Conservation (phyloP, 1,140 invertebrate species). For the Zaprionus camerounensis region DNA sequence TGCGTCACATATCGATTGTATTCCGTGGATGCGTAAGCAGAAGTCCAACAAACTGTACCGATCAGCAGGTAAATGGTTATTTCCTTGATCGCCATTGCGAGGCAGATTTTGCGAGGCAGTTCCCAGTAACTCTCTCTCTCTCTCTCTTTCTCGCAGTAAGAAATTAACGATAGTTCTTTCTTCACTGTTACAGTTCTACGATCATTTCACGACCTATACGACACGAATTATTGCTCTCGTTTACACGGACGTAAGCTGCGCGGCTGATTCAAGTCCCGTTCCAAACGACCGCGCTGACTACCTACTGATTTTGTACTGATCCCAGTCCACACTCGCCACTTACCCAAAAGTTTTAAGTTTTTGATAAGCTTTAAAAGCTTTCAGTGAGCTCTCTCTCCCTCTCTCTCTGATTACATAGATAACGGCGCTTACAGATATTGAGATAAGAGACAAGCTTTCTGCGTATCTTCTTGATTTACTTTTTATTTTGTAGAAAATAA, state of each 20-base stretch:
- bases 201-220: conserved; percentile 2
- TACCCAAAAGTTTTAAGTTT: conserved; percentile 31
- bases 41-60: conserved; percentile 3
- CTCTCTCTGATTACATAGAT: not conserved
- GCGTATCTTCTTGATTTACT: conserved; percentile 43
- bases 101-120: conserved; percentile 1
- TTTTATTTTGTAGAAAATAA: conserved; percentile 61
- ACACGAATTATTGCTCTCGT: not conserved
- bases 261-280: conserved; percentile 41
- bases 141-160: not conserved
- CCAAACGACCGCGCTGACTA: conserved; percentile 53
- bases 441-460: conserved; percentile 4
- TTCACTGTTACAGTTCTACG: not conserved
- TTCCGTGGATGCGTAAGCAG: conserved; percentile 54
- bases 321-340: conserved; percentile 43
- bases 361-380: conserved; percentile 57
- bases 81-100: conserved; percentile 46
- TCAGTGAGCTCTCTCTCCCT: not conserved
- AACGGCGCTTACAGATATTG: not conserved
- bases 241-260: not conserved
- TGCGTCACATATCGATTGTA: conserved; percentile 81
- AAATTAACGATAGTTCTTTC: not conserved
- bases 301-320: conserved; percentile 63
- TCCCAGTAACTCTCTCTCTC: conserved; percentile 1
- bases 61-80: conserved; percentile 39